A percentile compares a stretch with the other conserved stretches of the same genome.
Conservation (phyloP, 2,113 vertebrate genomes). For the Anolis sagrei region DNA sequence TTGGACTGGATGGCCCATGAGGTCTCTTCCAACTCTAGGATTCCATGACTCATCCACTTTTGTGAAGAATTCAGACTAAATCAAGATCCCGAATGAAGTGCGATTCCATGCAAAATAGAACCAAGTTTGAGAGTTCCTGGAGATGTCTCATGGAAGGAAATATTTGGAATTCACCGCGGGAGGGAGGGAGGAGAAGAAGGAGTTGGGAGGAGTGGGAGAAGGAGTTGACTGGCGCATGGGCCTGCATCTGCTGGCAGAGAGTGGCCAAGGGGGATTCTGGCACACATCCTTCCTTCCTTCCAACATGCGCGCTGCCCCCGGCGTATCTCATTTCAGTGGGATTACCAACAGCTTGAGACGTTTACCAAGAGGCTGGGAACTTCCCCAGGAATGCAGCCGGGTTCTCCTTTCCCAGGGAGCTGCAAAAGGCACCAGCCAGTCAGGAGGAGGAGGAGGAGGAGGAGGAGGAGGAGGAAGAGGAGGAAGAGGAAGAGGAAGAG, state of each 20-base stretch:
- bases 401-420: background rate
- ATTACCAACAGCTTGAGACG: background rate
- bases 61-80: too few species aligned
- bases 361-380: background rate
- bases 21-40: too few species aligned
- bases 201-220: background rate
- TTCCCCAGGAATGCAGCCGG: background rate
- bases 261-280: background rate
- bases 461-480: too few species aligned
- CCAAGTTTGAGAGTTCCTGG: too few species aligned
- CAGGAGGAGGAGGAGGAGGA: too few species aligned
- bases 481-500: too few species aligned
- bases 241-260: background rate
- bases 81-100: too few species aligned
- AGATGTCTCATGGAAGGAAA: background rate
- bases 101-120: too few species aligned
- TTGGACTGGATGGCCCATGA: too few species aligned
- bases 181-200: too few species aligned
- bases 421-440: rapidly evolving
- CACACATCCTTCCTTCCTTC: rapidly evolving
- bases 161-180: background rate
- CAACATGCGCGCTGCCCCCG: background rate
- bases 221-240: constrained; percentile 40
- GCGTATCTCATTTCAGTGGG: background rate
- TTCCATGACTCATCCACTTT: too few species aligned